A percentile compares a stretch with the other conserved stretches of the same genome.
phyloP scores from a whole-genome alignment of 2,113 vertebrate genomes.

The Corvus moneduloides region DNA sequence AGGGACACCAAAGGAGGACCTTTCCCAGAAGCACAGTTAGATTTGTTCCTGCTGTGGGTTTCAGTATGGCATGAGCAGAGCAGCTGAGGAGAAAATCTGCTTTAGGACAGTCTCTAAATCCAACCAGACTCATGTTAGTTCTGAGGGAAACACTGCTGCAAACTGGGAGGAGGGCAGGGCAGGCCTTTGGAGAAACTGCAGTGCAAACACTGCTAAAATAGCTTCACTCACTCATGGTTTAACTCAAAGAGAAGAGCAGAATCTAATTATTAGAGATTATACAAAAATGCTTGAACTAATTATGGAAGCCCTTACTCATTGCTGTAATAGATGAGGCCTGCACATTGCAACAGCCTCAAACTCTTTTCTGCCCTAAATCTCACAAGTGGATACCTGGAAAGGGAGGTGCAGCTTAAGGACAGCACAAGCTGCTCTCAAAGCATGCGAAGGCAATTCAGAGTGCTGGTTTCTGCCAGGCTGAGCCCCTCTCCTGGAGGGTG shows the following conservation, averaged over 20 bases:
- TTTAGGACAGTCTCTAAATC: not conserved
- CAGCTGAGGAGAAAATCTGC: not conserved
- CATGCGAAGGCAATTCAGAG: not conserved
- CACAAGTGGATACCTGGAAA: not conserved
- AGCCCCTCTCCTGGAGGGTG: not conserved
- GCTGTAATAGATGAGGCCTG: not conserved
- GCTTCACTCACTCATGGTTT: not conserved
- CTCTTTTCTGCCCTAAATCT: not conserved
- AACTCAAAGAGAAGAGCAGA: not conserved
- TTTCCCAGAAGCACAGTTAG: not conserved
- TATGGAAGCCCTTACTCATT: not conserved
- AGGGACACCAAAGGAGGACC: not conserved
- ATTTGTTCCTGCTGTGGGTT: not conserved
- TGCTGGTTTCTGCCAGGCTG: not conserved
- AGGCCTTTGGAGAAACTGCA: not conserved
- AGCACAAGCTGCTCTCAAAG: not conserved
- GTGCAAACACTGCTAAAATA: not conserved
- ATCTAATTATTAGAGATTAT: not conserved
- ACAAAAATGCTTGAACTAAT: not conserved
- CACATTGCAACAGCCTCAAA: not conserved
- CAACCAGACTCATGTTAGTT: accelerated
- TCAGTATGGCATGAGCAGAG: not conserved
- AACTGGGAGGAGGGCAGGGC: not conserved
- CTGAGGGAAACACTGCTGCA: not conserved
- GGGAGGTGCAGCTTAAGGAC: not conserved